These are phyloP conservation scores for Candoia aspera DNA, from an alignment of 2,113 vertebrate species.

Conservation along the genomic window DNA sequence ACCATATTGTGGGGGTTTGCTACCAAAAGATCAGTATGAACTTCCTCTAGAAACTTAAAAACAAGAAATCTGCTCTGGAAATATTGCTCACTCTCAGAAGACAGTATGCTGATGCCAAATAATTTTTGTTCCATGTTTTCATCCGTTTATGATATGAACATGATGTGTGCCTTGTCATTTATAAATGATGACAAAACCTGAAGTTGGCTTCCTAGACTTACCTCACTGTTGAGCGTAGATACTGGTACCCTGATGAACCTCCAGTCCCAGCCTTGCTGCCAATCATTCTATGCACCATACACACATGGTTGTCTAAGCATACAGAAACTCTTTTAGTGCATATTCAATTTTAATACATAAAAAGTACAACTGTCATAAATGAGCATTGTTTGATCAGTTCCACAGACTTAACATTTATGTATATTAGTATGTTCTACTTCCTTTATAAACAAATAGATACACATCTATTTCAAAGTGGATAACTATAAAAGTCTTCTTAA, in stretches of 20 bases:
- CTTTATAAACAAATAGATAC: not conserved
- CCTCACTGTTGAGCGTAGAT: conserved; percentile 95
- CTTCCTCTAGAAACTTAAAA: not conserved
- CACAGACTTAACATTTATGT: not conserved
- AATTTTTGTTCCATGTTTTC: not conserved
- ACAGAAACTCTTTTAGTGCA: not conserved
- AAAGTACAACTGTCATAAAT: not conserved
- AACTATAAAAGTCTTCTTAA: not conserved
- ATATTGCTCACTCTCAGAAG: not conserved
- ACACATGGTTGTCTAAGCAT: conserved; percentile 90
- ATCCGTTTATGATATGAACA: not conserved
- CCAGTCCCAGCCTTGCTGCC: conserved; percentile 92
- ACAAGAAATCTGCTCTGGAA: not conserved
- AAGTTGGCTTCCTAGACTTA: conserved; percentile 29
- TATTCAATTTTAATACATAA: not conserved
- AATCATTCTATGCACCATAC: conserved; percentile 97
- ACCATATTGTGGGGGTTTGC: not conserved
- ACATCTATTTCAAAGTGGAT: not conserved
- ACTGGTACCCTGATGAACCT: conserved; percentile 94
- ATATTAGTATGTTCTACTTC: not conserved
- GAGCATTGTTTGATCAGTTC: not conserved
- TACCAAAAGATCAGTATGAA: not conserved
- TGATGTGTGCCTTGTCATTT: not conserved
- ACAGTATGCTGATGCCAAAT: not conserved
- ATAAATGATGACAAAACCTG: not conserved